Evolutionary conservation across 35 echinoderm and acorn worm species (phyloP), one percentile per base, ranked within the genome.

Genomic region (Strongylocentrotus purpuratus): DNA sequence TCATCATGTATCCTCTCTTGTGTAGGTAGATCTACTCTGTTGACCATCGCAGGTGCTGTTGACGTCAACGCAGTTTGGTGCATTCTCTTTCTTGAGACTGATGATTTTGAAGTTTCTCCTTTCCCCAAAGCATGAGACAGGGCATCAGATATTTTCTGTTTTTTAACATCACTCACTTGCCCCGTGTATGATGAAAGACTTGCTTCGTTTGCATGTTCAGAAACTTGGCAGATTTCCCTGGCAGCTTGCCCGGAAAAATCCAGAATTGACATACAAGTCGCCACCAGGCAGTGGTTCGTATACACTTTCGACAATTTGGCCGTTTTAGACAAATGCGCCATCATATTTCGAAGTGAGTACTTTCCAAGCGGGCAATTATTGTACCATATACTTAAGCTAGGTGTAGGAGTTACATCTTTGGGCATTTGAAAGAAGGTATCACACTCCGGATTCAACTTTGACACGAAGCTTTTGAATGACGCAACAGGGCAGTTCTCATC

Each of bases 331-430:
- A 52, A 47, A 31, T 32, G 31, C n/a, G 0, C 45, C 46, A 92
- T 92, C 91, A 92, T 92, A 92, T 31, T 92, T 92, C 91, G 46
- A 52, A 92, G 41, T 41, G 41, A 41, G 47, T 92, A 7, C 13
- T 41, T 52, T 31, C 91, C 91, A 92, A 46, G 45, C 14, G 15
- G 1, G 32, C 32, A 88, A 13, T 88, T 88, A 0, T 88, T 88
- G 45, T 88, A 88, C 86, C 31, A 32, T 46, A 22, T 18, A 35
- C 86, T 22, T 14, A 22, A 88, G 31, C 86, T 88, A 46, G 33
- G 33, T 7, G 35, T 41, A 41, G 35, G 35, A 41, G 35, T 8
- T 87, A 32, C 2, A 87, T 87, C 86, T 28, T 41, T 85, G 20
- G 86, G 31, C 20, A 2, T 32, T 35, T 87, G 86, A 35, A 87